Percentiles rank a stretch among this genome's conserved stretches.
Conservation (phyloP, 2,888 invertebrate genomes). For the Cheilosia urbana region DNA sequence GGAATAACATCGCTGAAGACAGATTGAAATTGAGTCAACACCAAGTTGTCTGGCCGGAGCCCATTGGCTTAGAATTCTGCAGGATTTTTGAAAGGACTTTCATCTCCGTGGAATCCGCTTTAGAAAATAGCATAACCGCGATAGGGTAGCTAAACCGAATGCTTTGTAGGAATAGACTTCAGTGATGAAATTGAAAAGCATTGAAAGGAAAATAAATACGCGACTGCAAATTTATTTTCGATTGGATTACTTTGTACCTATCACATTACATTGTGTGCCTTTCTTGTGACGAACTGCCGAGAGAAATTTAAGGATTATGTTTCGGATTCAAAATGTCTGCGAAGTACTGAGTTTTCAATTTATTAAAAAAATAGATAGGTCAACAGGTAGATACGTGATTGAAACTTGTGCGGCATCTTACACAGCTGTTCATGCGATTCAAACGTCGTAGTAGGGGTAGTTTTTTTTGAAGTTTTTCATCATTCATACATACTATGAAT, state of each 20-base stretch:
- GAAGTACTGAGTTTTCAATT: background rate
- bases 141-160: background rate
- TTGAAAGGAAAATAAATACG: background rate
- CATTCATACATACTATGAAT: no score
- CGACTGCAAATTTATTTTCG: background rate
- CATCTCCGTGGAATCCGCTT: background rate
- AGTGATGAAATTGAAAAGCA: background rate
- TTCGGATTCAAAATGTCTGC: background rate
- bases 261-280: background rate
- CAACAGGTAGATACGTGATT: background rate
- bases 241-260: background rate
- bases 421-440: no score
- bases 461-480: no score
- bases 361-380: background rate
- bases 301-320: background rate
- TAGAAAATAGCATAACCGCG: background rate
- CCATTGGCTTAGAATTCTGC: background rate
- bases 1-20: slow-evolving; percentile 9
- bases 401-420: no score
- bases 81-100: background rate
- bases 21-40: slow-evolving; percentile 31
- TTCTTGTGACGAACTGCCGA: background rate
- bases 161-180: background rate
- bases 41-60: background rate
- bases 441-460: no score